Conservation (phyloP, 2,888 invertebrate species). For the Diadromus collaris region DNA sequence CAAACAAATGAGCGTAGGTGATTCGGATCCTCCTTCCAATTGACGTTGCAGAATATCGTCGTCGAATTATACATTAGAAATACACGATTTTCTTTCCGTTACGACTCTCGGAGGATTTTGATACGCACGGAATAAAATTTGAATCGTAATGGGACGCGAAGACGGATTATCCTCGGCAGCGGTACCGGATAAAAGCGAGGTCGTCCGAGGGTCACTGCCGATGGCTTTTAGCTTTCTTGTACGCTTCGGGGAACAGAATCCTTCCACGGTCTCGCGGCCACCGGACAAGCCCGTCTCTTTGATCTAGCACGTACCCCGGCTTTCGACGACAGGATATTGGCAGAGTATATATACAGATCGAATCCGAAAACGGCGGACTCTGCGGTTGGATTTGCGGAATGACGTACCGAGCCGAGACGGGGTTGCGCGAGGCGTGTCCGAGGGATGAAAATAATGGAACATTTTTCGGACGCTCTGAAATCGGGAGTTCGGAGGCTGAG, state of each 20-base stretch:
- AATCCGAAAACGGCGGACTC: background rate
- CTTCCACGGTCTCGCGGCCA: conserved; percentile 60
- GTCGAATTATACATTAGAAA: no score
- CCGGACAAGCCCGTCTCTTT: conserved; percentile 62
- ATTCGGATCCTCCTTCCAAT: no score
- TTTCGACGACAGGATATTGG: conserved; percentile 40
- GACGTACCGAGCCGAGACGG: conserved; percentile 7
- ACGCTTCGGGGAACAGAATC: conserved; percentile 72
- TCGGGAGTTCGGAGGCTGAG: conserved; percentile 7
- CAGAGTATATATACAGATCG: background rate
- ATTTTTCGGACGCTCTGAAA: conserved; percentile 68
- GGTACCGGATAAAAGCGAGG: conserved; percentile 24
- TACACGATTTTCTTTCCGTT: background rate
- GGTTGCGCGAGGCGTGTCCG: background rate
- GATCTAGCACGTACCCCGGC: conserved; percentile 65
- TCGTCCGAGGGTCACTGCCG: conserved; percentile 61
- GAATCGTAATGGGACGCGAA: background rate
- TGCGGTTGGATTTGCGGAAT: conserved; percentile 15
- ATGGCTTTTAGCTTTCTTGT: conserved; percentile 74
- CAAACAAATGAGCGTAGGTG: no score
- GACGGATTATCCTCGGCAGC: conserved; percentile 29
- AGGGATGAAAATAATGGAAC: conserved; percentile 68
- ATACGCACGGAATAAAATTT: conserved; percentile 8
- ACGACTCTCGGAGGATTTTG: background rate
- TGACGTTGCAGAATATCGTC: no score